phyloP scores from a whole-genome alignment of 2,113 vertebrate species.

The Podiceps cristatus region DNA sequence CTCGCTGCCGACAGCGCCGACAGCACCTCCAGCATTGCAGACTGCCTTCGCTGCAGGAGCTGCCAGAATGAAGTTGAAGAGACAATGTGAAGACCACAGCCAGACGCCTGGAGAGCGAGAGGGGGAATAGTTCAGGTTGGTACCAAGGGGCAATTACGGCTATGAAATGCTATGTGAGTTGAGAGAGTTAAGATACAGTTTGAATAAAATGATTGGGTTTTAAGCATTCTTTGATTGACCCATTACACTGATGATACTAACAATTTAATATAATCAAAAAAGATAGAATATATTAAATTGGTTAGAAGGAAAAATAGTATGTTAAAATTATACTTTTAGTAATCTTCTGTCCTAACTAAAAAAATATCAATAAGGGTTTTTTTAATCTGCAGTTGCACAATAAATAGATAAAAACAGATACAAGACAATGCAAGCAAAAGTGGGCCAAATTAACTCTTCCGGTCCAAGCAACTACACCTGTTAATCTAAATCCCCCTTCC shows the following conservation, averaged over 20 bases:
- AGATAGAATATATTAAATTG: background rate
- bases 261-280: background rate
- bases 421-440: background rate
- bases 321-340: background rate
- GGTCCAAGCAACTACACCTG: background rate
- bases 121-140: background rate
- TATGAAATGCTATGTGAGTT: background rate
- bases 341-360: background rate
- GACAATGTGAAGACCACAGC: fast-evolving
- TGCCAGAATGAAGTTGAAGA: fast-evolving
- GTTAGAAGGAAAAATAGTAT: background rate
- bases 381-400: background rate
- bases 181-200: background rate
- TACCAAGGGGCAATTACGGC: background rate
- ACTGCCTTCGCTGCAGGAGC: background rate
- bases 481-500: background rate
- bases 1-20: background rate
- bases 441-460: background rate
- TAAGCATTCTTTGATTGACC: background rate
- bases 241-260: background rate
- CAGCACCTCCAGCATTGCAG: background rate
- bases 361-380: fast-evolving
- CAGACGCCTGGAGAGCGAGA: background rate
- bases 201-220: background rate
- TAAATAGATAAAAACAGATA: background rate